These are phyloP conservation scores for Lophotis ruficrista DNA, from an alignment of 2,113 vertebrate species.

Conservation along the genomic window DNA sequence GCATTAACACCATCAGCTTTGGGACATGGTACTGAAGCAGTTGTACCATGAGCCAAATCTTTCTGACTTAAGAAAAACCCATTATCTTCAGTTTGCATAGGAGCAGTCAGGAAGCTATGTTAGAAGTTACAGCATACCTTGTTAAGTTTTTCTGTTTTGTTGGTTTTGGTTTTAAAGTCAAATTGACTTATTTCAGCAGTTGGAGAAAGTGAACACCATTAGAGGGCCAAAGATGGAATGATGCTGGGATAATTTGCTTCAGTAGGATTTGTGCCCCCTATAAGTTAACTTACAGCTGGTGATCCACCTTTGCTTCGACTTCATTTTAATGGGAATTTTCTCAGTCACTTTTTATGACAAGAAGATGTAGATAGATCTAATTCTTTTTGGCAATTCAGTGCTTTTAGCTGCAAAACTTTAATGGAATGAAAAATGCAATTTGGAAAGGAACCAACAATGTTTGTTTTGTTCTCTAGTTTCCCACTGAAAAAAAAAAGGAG, in stretches of 20 bases:
- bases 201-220: neutral
- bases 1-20: neutral
- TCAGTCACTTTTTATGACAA: neutral
- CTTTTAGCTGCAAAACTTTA: neutral
- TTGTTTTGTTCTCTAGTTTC: neutral
- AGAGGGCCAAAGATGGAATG: neutral
- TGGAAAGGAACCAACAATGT: neutral
- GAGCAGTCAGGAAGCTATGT: neutral
- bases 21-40: neutral
- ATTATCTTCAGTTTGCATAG: neutral
- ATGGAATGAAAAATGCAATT: neutral
- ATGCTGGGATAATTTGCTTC: neutral
- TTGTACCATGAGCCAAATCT: neutral
- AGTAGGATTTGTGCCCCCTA: neutral
- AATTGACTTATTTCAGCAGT: neutral
- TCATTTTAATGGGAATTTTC: neutral
- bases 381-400: neutral
- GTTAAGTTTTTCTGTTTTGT: neutral
- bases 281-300: neutral
- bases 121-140: neutral
- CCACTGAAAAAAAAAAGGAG: neutral
- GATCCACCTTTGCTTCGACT: neutral
- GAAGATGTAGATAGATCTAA: neutral
- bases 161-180: neutral
- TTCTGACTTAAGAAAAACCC: neutral